Evolutionary conservation across 2,888 invertebrate genomes (phyloP), one percentile per base, ranked within the genome.

Genomic region (Protonemura montana): DNA sequence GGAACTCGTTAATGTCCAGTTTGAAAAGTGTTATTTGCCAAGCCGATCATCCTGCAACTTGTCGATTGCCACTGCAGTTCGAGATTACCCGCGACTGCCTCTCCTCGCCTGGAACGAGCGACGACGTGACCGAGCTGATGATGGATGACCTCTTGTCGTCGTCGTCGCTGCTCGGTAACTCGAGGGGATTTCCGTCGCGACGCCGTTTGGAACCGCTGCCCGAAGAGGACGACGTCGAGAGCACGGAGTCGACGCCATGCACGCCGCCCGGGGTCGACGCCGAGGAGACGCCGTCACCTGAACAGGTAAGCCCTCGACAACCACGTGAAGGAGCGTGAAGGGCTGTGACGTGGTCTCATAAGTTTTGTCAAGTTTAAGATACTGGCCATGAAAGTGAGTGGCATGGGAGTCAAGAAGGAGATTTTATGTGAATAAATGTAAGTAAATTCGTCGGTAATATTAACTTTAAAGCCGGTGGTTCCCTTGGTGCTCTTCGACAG

Each of bases 161-260:
- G 25, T 95, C 95, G 0, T 95, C 95, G 0, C 30, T 7, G 29
- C 78, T 78, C 27, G 95, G 95, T 81, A 94, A 94, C 0, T 92
- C 95, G 86, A 92, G 95, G 88, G 96, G 95, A 59, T 91, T 96
- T 76, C 91, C 96, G 88, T 95, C 95, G 88, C 93, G 96, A 93
- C 93, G 96, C 91, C 94, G 96, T 89, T 92, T 97, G 90, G 97
- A 97, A 90, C 97, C 97, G 85, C 93, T 97, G 6, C 94, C 96
- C 88, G 97, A 97, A 91, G 97, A 97, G 91, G 97, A 97, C 89
- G 94, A 93, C 87, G 95, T 89, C 0, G 89, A 89, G 78, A 89
- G 89, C 28, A 87, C 88, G n/a, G 83, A 81, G 27, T 88, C 89
- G n/a, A 86, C 96, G 28, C 90, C 91, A 6, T 90, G 90, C 2